Conservation (phyloP, 2,888 invertebrate species). For the Exocentrus adspersus region DNA sequence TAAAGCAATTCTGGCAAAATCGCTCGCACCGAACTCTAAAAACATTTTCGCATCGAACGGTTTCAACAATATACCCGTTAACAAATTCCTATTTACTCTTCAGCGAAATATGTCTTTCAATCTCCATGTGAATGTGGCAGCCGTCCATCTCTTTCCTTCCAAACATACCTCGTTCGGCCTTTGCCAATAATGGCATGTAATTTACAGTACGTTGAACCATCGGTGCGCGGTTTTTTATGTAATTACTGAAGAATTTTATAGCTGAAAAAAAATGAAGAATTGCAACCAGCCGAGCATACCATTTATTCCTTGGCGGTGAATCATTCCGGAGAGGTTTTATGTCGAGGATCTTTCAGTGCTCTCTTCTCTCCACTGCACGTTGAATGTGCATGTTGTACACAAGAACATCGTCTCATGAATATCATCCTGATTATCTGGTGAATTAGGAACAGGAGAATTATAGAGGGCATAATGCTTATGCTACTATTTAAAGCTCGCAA, state of each 20-base stretch:
- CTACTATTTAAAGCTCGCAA: too few species aligned
- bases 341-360: constrained; percentile 12
- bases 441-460: constrained; percentile 18
- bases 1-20: background rate
- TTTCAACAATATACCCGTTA: constrained; percentile 13
- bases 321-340: constrained; percentile 18
- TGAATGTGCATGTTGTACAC: constrained; percentile 3
- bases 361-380: too few species aligned
- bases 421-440: constrained; percentile 12
- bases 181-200: constrained; percentile 30
- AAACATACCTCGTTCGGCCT: background rate
- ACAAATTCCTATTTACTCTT: constrained; percentile 20
- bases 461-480: too few species aligned
- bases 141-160: constrained; percentile 1
- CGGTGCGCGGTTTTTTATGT: constrained; percentile 27
- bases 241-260: constrained; percentile 34
- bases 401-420: constrained; percentile 12
- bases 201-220: constrained; percentile 31
- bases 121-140: constrained; percentile 16
- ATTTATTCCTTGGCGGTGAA: constrained; percentile 27
- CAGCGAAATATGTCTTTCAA: constrained; percentile 18
- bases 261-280: constrained; percentile 29
- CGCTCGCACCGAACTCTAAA: background rate
- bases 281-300: constrained; percentile 28
- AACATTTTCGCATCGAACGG: background rate